These are phyloP conservation scores for Polietes domitor DNA, from an alignment of 2,888 invertebrate genomes.

Conservation along the genomic window DNA sequence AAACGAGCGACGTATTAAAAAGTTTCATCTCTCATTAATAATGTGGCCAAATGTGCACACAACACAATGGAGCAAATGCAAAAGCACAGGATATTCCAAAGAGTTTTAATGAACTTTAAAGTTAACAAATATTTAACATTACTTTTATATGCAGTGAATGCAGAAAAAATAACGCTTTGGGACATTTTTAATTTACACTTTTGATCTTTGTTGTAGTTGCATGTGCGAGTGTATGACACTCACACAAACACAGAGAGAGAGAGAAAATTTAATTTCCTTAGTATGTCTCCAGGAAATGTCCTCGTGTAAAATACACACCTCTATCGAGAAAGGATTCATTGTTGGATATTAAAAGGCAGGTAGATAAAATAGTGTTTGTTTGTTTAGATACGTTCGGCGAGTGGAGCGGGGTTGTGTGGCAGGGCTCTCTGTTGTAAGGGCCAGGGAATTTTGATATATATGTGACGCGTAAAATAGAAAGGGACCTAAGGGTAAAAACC, in stretches of 20 bases:
- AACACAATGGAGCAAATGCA: background rate
- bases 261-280: constrained; percentile 26
- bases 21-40: constrained; percentile 7
- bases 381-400: background rate
- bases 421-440: background rate
- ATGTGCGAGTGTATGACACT: background rate
- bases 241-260: background rate
- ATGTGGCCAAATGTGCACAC: background rate
- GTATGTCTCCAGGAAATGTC: constrained; percentile 17
- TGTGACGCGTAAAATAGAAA: too few species aligned
- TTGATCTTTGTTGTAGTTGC: constrained; percentile 5
- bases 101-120: constrained; percentile 6
- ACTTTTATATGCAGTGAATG: background rate
- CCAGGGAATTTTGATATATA: too few species aligned
- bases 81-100: background rate
- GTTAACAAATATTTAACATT: constrained; percentile 10
- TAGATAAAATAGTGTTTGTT: constrained; percentile 10
- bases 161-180: constrained; percentile 11
- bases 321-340: background rate
- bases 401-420: background rate
- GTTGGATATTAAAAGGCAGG: background rate
- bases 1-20: background rate
- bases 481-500: too few species aligned
- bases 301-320: constrained; percentile 22
- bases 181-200: constrained; percentile 39